Base-by-base conservation (phyloP, 2,888 invertebrate genomes). In the Nebria salina region DNA sequence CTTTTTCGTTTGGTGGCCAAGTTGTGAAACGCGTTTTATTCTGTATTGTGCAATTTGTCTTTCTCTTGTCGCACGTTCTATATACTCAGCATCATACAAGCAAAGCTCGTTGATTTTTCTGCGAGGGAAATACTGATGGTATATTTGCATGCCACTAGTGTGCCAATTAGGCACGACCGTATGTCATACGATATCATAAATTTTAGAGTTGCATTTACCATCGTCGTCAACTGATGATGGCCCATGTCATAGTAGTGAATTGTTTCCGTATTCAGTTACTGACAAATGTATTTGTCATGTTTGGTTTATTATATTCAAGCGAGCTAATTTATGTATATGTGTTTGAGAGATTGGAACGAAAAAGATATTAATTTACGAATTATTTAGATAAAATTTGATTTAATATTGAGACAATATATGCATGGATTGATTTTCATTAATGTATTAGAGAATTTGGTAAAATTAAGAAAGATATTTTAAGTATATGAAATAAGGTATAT, bases 201-300 rank as follows among this genome's bases (percentile, higher is more conserved):
- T 68, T 8, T 15, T 25, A 8, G 68, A 15, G 26, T 11, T 70
- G 54, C 54, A 54, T 54, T 13, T 54, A 8, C 34, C 34, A 34
- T 34, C 34, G 1, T 34, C 5, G 34, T 34, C 34, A 34, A 34
- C 54, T 54, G 54, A 1, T 54, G 54, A 54, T 54, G 8, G 11
- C 54, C 11, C 54, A 15, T 73, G 43, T 73, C 73, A 73, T 73
- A 41, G 13, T 41, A 42, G 13, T 73, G 41, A 73, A 73, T 42
- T 73, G 42, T 73, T 73, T 73, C 41, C 34, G 73, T 73, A 42
- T 77, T 34, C 64, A 72, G 77, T 77, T 77, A 72, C 77, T 77
- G 72, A 72, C 41, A 77, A 77, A 77, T 77, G 77, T 77, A 77
- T 77, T 77, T 77, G 54, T 72, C 64, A 64, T 77, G 77, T 77